phyloP scores from a whole-genome alignment of 2,888 invertebrate genomes.

The Lepidocyrtinus sp. region DNA sequence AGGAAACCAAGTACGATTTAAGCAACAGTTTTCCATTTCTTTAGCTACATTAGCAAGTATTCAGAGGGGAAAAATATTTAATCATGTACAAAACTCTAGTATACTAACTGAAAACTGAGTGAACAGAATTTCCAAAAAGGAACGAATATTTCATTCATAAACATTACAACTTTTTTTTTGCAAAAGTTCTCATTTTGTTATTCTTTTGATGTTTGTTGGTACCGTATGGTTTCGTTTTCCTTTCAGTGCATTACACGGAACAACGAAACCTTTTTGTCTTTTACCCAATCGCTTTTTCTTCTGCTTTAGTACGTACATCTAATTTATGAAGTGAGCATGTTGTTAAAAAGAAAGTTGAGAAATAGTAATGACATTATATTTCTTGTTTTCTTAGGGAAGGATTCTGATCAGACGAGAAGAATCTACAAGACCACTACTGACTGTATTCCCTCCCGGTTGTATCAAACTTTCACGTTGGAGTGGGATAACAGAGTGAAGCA shows the following conservation, averaged over 20 bases:
- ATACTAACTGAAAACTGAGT: background rate
- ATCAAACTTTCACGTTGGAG: background rate
- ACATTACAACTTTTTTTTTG: background rate
- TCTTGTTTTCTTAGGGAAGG: conserved; percentile 23
- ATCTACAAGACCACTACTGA: background rate
- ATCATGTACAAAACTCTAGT: conserved; percentile 2
- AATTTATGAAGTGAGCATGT: conserved; percentile 35
- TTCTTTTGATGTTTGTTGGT: background rate
- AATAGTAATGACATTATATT: conserved; percentile 20
- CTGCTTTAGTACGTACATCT: conserved; percentile 2
- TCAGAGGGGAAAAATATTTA: conserved; percentile 1
- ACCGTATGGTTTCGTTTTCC: background rate
- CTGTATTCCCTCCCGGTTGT: background rate
- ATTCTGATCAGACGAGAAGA: background rate
- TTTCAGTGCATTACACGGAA: background rate
- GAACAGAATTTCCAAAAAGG: background rate
- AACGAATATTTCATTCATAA: background rate
- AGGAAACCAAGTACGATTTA: background rate
- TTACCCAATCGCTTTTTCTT: background rate
- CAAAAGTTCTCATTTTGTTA: background rate
- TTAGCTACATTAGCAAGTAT: background rate
- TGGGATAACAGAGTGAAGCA: background rate
- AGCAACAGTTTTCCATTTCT: background rate
- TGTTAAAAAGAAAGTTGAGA: conserved; percentile 43
- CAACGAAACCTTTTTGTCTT: background rate